Conservation (phyloP, 1,140 invertebrate species). For the Chrysoperla carnea region DNA sequence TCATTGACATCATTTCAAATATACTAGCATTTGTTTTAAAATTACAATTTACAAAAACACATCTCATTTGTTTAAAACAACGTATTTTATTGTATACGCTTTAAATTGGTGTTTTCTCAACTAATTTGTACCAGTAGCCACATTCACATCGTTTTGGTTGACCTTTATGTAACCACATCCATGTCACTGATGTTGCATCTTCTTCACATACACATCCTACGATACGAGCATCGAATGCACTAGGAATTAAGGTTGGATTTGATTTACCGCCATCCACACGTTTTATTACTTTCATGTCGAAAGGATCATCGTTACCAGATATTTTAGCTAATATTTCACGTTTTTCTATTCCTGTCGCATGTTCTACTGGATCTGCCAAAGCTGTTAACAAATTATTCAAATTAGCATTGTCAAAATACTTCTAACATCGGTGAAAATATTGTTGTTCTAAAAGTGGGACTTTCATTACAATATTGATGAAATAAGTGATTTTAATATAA, state of each 20-base stretch:
- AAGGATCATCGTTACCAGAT: constrained; percentile 83
- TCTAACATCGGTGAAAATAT: neutral
- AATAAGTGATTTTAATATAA: no score
- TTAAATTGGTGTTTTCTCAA: constrained; percentile 50
- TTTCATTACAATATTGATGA: neutral
- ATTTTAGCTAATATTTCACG: constrained; percentile 67
- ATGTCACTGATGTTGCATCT: constrained; percentile 70
- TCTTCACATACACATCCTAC: constrained; percentile 95
- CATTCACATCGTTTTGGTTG: constrained; percentile 82
- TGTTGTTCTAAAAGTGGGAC: no score
- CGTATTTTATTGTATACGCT: neutral
- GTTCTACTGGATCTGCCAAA: constrained; percentile 74
- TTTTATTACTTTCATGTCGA: constrained; percentile 65
- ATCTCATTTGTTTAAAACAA: no score
- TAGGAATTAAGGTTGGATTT: constrained; percentile 75
- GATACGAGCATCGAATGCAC: constrained; percentile 71
- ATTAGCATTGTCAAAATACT: neutral
- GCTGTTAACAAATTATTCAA: constrained; percentile 23
- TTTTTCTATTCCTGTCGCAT: constrained; percentile 84
- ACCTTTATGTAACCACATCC: constrained; percentile 87
- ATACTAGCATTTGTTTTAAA: no score
- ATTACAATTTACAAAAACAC: no score
- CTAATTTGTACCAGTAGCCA: constrained; percentile 91
- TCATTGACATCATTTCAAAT: no score
- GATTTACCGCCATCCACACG: constrained; percentile 67